Conservation (phyloP, 1,140 invertebrate species). For the Myzus persicae region DNA sequence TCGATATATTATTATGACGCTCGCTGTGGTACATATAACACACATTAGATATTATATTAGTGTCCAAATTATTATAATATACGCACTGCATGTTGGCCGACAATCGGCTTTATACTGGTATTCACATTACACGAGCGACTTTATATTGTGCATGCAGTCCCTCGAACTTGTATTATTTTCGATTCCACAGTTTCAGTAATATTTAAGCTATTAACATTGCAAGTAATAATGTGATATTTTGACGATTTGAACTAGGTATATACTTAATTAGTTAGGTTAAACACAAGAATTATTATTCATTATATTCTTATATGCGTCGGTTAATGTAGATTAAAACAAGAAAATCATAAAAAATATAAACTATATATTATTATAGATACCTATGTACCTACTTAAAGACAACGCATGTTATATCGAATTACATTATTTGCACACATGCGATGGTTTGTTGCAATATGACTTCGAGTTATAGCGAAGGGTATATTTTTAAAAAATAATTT, state of each 20-base stretch:
- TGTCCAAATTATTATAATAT: no score
- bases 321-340: background rate
- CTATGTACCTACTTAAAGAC: no score
- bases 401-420: no score
- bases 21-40: background rate
- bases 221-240: background rate
- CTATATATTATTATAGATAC: no score
- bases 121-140: background rate
- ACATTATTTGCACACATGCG: no score
- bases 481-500: background rate
- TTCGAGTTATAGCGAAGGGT: no score
- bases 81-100: background rate
- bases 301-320: no score
- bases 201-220: background rate
- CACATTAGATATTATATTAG: background rate
- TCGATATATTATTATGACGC: conserved; percentile 5
- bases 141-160: no score
- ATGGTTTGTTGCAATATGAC: no score
- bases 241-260: background rate
- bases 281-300: no score
- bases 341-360: background rate
- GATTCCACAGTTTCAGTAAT: background rate
- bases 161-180: background rate
- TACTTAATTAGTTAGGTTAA: no score
- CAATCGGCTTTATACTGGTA: background rate